phyloP scores from a whole-genome alignment of 2,797 vertebrate species.

The Diglossa cyanea region DNA sequence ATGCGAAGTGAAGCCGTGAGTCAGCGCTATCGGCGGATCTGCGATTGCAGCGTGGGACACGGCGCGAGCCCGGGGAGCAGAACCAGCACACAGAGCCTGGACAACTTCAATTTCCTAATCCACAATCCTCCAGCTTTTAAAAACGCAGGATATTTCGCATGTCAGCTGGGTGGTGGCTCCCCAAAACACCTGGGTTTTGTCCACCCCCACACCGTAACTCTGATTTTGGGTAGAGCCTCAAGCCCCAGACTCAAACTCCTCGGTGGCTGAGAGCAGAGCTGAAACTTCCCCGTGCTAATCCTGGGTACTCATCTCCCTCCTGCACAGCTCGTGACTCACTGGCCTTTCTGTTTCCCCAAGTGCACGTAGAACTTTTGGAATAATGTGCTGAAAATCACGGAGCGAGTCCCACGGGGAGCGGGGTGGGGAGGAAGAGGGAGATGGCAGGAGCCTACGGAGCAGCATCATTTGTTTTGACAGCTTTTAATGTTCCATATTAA shows the following conservation, averaged over 20 bases:
- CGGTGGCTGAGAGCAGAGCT: not conserved
- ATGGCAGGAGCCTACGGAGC: conserved; percentile 4
- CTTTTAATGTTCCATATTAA: conserved; percentile 16
- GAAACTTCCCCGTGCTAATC: not conserved
- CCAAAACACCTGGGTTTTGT: accelerated
- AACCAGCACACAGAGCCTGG: not conserved
- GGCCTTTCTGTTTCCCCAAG: conserved; percentile 51
- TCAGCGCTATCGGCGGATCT: not conserved
- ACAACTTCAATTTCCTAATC: not conserved
- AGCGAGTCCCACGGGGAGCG: conserved; percentile 20
- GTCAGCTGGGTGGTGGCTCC: not conserved
- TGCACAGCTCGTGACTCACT: conserved; percentile 45
- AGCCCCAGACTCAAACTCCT: not conserved
- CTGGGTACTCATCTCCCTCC: not conserved
- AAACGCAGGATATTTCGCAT: accelerated
- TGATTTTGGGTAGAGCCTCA: not conserved
- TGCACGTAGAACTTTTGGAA: conserved; percentile 31
- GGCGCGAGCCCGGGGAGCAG: not conserved
- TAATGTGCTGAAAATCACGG: conserved; percentile 58
- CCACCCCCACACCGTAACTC: accelerated
- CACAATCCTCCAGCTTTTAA: not conserved
- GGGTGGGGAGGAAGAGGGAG: conserved; percentile 56
- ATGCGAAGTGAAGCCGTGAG: not conserved
- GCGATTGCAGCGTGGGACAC: not conserved
- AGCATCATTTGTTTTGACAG: conserved; percentile 59